These are phyloP conservation scores for Seison nebaliae DNA, from an alignment of 1,140 invertebrate genomes.

Conservation along the genomic window DNA sequence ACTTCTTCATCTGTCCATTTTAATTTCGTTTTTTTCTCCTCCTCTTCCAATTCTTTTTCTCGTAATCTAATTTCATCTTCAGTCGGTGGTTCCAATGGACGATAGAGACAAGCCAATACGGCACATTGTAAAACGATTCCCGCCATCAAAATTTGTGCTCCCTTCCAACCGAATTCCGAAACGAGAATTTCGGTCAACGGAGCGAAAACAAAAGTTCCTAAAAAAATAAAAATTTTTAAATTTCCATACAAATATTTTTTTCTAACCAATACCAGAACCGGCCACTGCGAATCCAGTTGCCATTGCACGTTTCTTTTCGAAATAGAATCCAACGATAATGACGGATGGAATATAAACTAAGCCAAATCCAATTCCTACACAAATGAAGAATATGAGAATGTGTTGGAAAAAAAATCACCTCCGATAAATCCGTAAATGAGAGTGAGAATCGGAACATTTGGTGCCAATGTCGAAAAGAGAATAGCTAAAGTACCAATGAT, in stretches of 20 bases:
- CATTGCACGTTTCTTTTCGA: conserved; percentile 59
- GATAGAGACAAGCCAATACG: conserved; percentile 1
- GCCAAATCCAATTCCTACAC: conserved; percentile 62
- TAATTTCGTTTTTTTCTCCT: no score
- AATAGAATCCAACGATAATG: conserved; percentile 66
- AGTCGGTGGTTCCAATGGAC: no score
- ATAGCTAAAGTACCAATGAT: conserved; percentile 3
- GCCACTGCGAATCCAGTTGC: conserved; percentile 54
- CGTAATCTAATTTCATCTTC: no score
- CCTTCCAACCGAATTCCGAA: conserved; percentile 19
- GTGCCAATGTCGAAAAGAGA: conserved; percentile 1
- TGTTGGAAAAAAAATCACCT: no score
- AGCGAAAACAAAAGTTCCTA: conserved; percentile 21
- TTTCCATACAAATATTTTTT: no score
- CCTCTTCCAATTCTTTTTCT: no score
- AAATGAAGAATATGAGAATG: no score
- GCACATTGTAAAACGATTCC: conserved; percentile 1
- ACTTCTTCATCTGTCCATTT: no score
- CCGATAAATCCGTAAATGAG: conserved; percentile 7
- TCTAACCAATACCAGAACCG: conserved; percentile 24
- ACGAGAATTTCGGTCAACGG: conserved; percentile 19
- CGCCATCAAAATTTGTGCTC: conserved; percentile 7
- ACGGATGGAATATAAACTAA: conserved; percentile 67
- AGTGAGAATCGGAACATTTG: neutral
- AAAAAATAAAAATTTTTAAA: no score